phyloP scores from a whole-genome alignment of 1,140 invertebrate genomes.

The Achatina immaculata region DNA sequence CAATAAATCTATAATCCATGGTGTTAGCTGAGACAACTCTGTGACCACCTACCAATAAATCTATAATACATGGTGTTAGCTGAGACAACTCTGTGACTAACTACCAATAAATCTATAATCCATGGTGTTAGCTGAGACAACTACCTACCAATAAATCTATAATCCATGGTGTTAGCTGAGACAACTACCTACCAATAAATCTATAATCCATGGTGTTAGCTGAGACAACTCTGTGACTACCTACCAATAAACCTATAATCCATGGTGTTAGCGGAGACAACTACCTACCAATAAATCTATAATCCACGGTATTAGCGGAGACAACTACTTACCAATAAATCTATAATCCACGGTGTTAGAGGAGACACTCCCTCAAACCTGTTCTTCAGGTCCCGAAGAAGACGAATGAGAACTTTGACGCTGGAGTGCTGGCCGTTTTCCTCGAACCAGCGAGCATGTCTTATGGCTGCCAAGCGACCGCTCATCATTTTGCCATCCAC shows the following conservation, averaged over 20 bases:
- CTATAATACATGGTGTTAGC: too few relatives aligned
- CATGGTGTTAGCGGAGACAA: conserved; percentile 92
- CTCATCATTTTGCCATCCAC: conserved; percentile 88
- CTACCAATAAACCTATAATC: conserved; percentile 93
- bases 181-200: too few relatives aligned
- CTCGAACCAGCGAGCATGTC: conserved; percentile 97
- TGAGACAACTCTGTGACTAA: too few relatives aligned
- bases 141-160: too few relatives aligned
- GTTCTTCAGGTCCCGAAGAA: conserved; percentile 89
- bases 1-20: too few relatives aligned
- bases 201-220: too few relatives aligned
- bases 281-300: too few relatives aligned
- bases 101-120: conserved; percentile 93
- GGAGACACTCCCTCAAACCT: conserved; percentile 91
- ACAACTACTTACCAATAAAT: conserved; percentile 84
- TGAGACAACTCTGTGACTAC: too few relatives aligned
- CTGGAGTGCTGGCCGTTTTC: conserved; percentile 98
- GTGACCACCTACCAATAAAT: too few relatives aligned
- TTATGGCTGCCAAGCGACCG: conserved; percentile 91
- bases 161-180: too few relatives aligned
- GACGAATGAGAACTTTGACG: conserved; percentile 93
- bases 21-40: too few relatives aligned
- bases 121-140: conserved; percentile 92
- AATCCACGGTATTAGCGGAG: too few relatives aligned
- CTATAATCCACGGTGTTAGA: conserved; percentile 95